Evolutionary conservation across 1,140 invertebrate genomes (phyloP).

Genomic region (Solen grandis): DNA sequence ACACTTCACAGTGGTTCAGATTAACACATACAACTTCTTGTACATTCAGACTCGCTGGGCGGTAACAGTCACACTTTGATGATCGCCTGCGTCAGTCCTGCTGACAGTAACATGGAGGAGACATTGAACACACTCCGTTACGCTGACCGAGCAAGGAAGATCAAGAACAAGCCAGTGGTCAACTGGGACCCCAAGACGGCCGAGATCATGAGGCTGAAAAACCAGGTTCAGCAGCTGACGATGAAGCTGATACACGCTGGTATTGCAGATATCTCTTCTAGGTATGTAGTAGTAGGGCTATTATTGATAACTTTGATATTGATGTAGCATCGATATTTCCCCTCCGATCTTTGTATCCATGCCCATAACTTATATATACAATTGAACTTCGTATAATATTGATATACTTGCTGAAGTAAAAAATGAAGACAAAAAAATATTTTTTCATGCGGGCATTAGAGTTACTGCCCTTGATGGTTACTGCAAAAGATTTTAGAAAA

Average conservation of each 20-base stretch:
- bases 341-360: no score
- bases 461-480: no score
- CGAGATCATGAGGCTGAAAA: conserved; percentile 77
- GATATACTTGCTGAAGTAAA: no score
- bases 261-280: background rate
- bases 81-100: conserved; percentile 96
- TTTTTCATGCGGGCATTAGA: no score
- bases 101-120: conserved; percentile 94
- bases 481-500: no score
- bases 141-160: conserved; percentile 92
- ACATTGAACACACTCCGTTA: conserved; percentile 94
- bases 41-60: conserved; percentile 84
- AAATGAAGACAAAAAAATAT: no score
- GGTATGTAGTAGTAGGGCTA: background rate
- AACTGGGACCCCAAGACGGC: conserved; percentile 90
- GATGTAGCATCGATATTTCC: no score
- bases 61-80: conserved; percentile 96
- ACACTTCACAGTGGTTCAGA: no score
- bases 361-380: no score
- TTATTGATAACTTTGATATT: no score
- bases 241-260: conserved; percentile 42
- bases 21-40: no score
- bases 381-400: no score
- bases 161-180: conserved; percentile 95
- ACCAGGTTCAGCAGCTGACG: conserved; percentile 71